Conservation (phyloP, 2,113 vertebrate species). For the Dasypus novemcinctus region DNA sequence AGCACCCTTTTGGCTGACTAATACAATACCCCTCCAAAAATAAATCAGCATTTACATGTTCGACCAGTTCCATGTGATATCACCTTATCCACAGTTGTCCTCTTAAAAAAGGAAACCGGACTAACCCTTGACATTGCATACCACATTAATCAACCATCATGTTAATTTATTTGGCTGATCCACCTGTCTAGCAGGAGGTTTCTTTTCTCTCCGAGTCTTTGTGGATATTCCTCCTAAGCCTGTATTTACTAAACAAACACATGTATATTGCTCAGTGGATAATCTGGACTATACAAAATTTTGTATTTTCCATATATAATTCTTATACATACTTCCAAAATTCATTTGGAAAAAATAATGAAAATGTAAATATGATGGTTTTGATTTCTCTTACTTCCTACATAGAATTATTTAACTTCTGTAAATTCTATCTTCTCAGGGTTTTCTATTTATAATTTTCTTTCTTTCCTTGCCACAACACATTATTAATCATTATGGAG, state of each 20-base stretch:
- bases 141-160: neutral
- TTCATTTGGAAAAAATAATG: slow-evolving; percentile 14
- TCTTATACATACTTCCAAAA: neutral
- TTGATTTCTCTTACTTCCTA: neutral
- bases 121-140: neutral
- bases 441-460: neutral
- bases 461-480: neutral
- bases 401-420: neutral
- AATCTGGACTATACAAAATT: neutral
- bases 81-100: neutral
- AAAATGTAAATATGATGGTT: neutral
- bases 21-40: rapidly evolving
- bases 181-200: neutral
- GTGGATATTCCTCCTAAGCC: neutral
- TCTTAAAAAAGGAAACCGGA: neutral
- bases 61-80: neutral
- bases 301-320: neutral
- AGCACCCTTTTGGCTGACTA: no score
- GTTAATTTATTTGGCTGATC: neutral
- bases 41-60: neutral
- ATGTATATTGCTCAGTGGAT: rapidly evolving
- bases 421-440: neutral
- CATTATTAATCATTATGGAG: neutral
- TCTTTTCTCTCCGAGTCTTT: neutral
- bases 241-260: neutral